Evolutionary conservation across 2,113 vertebrate genomes (phyloP).

Genomic region (Rousettus leschenaultii): DNA sequence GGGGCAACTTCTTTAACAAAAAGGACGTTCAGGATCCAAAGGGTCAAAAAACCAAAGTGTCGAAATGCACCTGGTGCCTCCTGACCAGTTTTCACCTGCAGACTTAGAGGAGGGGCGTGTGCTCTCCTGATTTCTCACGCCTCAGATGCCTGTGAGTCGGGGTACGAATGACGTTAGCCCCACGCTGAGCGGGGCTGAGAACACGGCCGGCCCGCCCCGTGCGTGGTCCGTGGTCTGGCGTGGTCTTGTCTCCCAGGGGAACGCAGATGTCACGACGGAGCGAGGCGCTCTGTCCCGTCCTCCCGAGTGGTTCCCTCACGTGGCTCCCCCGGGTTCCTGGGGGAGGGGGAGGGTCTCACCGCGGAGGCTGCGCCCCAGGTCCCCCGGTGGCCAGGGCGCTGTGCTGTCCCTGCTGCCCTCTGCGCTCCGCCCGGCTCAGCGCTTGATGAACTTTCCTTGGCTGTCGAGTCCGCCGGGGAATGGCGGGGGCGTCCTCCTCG

Average conservation of each 20-base stretch:
- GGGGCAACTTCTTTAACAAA: neutral
- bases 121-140: neutral
- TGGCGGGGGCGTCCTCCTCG: no score
- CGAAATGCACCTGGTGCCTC: no score
- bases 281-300: neutral
- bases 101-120: accelerated
- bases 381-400: neutral
- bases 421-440: neutral
- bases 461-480: neutral
- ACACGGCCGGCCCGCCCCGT: no score
- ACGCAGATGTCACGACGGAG: neutral
- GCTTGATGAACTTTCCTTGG: slow-evolving; percentile 32
- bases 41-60: no score
- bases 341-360: neutral
- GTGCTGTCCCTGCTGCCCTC: neutral
- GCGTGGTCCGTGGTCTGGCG: accelerated
- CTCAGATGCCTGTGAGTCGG: accelerated
- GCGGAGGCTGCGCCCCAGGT: no score
- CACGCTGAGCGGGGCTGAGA: neutral
- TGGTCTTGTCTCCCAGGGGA: neutral
- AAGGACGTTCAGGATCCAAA: neutral
- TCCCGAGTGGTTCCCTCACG: no score
- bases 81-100: no score
- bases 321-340: neutral
- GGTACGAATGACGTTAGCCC: neutral